Evolutionary conservation across 2,113 vertebrate species (phyloP).

Genomic region (Etheostoma spectabile): DNA sequence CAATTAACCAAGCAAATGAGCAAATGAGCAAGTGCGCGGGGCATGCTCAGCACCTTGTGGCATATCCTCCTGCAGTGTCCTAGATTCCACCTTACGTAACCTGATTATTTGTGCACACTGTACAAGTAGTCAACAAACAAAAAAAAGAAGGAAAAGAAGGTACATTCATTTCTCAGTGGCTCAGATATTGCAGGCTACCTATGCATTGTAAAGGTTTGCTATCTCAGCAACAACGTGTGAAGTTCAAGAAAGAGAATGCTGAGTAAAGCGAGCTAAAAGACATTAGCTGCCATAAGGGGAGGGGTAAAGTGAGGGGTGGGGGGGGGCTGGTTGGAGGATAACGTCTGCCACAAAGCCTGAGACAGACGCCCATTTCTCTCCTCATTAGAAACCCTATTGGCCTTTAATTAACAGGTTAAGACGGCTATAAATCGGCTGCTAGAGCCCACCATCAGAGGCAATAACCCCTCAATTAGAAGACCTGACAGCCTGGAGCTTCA

Average conservation of each 20-base stretch:
- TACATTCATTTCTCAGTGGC: slow-evolving; percentile 65
- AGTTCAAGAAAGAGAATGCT: slow-evolving; percentile 45
- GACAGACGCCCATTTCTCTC: slow-evolving; percentile 24
- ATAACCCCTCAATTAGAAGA: slow-evolving; percentile 52
- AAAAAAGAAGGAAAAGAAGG: slow-evolving; percentile 8
- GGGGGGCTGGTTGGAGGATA: slow-evolving; percentile 4
- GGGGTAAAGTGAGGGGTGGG: neutral
- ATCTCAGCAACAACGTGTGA: slow-evolving; percentile 49
- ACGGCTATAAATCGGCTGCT: slow-evolving; percentile 44
- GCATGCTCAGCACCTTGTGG: slow-evolving; percentile 62
- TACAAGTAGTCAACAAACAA: slow-evolving; percentile 60
- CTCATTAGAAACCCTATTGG: slow-evolving; percentile 47
- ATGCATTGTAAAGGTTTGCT: slow-evolving; percentile 22
- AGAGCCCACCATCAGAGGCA: slow-evolving; percentile 41
- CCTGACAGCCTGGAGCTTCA: slow-evolving; percentile 49
- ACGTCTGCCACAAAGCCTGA: slow-evolving; percentile 5
- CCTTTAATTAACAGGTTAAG: slow-evolving; percentile 67
- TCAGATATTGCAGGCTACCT: slow-evolving; percentile 29
- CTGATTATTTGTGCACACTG: slow-evolving; percentile 61
- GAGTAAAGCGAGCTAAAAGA: slow-evolving; percentile 51
- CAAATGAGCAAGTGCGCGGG: slow-evolving; percentile 2
- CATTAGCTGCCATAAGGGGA: slow-evolving; percentile 11
- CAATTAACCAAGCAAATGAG: slow-evolving; percentile 49
- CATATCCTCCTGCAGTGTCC: slow-evolving; percentile 59
- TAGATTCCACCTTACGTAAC: slow-evolving; percentile 72